Evolutionary conservation across 2,113 vertebrate genomes (phyloP), one percentile per base, ranked within the genome.

Genomic region (Cavia porcellus): DNA sequence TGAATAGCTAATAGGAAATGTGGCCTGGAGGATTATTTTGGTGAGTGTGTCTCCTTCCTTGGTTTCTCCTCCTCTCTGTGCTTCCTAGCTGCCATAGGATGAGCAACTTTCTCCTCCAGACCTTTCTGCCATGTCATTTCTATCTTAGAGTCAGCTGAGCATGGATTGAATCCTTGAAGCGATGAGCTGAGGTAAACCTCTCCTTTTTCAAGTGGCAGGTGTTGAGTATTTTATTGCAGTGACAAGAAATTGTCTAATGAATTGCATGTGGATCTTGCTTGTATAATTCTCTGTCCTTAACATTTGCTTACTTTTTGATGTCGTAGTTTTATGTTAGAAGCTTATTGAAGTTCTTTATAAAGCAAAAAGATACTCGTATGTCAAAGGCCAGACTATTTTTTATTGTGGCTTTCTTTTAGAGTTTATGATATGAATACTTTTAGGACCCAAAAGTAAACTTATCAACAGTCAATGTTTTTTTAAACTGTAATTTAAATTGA

Each of bases 401-500:
- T 87, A 17, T n/a, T 94, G 15, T n/a, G 80, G 52, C 25, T 3
- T 77, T 87, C 66, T 96, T 87, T 38, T 85, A 84, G 35, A 95
- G 52, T 79, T n/a, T 89, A 79, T 95, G 85, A 80, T 17, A 92
- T 94, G 25, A 96, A 32, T 90, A 87, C 94, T 93, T 89, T 85
- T 96, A 90, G 57, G 87, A 61, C 14, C 6, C 45, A 12, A 59
- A 95, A 94, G 42, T 79, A 81, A 96, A 82, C 64, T 96, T 91
- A 89, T 92, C 77, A 85, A 32, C 77, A 55, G 13, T 90, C 25
- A 24, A 96, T 93, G 91, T 52, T 83, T 94, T 94, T 95, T 92
- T 82, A 80, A 83, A 86, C 64, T 89, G 2, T 90, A 90, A 95
- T 89, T 96, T 95, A 75, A 86, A 95, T 61, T 86, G 52, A 95